Evolutionary conservation across 2,888 invertebrate species (phyloP).

Genomic region (Meghimatium bilineatum): DNA sequence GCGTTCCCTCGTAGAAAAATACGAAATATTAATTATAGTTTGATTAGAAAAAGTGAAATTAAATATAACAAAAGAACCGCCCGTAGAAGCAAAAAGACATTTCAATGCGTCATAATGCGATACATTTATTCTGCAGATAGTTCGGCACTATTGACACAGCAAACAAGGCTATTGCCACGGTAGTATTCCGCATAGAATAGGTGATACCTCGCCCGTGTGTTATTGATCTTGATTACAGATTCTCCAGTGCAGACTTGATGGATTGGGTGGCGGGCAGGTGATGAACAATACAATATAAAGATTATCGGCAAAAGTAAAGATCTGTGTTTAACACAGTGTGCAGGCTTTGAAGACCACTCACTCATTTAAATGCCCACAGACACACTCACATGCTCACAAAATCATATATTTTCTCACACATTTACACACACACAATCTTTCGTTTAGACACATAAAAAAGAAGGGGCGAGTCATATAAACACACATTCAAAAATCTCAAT

Average conservation of each 20-base stretch:
- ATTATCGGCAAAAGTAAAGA: background rate
- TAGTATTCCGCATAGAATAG: background rate
- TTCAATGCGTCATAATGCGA: background rate
- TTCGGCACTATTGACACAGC: slow-evolving; percentile 18
- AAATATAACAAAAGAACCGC: background rate
- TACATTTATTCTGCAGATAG: background rate
- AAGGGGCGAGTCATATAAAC: too few species aligned
- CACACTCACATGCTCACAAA: background rate
- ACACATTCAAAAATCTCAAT: too few species aligned
- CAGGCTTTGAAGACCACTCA: background rate
- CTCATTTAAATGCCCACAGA: background rate
- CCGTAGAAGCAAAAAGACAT: background rate
- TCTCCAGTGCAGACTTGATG: background rate
- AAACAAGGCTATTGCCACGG: slow-evolving; percentile 24
- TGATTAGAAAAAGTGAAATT: background rate
- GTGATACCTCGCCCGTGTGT: slow-evolving; percentile 2
- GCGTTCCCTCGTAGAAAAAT: background rate
- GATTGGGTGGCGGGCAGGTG: background rate
- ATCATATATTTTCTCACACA: background rate
- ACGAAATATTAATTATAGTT: background rate
- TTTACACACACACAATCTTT: background rate
- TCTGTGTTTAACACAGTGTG: background rate
- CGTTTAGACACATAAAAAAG: too few species aligned
- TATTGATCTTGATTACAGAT: slow-evolving; percentile 17
- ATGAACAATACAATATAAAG: background rate